These are phyloP conservation scores for Scrobipalpa atriplicella DNA, from an alignment of 2,888 invertebrate genomes.

Conservation along the genomic window DNA sequence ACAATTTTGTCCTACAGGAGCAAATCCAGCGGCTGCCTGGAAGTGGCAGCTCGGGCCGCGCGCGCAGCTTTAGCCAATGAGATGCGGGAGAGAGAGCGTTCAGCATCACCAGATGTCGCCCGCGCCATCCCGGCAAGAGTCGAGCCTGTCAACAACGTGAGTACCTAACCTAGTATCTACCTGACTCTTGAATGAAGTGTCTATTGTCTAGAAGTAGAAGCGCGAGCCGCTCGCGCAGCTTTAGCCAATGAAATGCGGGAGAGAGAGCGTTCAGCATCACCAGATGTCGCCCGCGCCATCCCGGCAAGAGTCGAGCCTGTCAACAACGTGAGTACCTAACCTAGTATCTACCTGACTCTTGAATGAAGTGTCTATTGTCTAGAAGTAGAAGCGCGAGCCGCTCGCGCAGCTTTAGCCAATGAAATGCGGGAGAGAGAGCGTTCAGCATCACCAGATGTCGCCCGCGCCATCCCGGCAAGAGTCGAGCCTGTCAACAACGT, in stretches of 20 bases:
- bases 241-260: constrained; percentile 71
- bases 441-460: constrained; percentile 67
- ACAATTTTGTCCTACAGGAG: constrained; percentile 57
- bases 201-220: constrained; percentile 68
- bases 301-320: constrained; percentile 66
- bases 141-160: constrained; percentile 56
- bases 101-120: constrained; percentile 66
- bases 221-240: constrained; percentile 65
- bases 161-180: too few species aligned
- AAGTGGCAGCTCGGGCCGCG: constrained; percentile 65
- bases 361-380: too few species aligned
- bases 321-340: constrained; percentile 55
- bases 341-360: too few species aligned
- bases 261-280: constrained; percentile 71
- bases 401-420: constrained; percentile 60
- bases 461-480: constrained; percentile 66
- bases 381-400: constrained; percentile 65
- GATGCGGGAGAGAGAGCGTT: constrained; percentile 74
- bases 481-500: constrained; percentile 60
- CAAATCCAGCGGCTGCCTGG: constrained; percentile 76
- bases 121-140: constrained; percentile 69
- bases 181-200: too few species aligned
- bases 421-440: constrained; percentile 76
- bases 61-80: constrained; percentile 63
- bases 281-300: constrained; percentile 62